phyloP scores from a whole-genome alignment of 2,113 vertebrate species.

The Columba livia region DNA sequence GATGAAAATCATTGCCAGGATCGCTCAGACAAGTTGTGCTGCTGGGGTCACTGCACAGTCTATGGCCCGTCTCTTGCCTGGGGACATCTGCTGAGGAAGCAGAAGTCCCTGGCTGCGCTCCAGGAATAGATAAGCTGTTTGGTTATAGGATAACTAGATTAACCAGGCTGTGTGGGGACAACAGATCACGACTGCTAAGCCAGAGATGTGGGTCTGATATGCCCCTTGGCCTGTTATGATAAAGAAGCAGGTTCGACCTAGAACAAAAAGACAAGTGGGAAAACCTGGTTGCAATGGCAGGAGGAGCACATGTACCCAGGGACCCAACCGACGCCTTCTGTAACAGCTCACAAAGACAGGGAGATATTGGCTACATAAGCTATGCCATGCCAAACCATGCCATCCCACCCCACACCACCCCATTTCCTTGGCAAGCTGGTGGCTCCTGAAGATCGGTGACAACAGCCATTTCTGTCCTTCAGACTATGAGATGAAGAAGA shows the following conservation, averaged over 20 bases:
- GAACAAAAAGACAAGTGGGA: not conserved
- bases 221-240: not conserved
- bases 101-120: slow-evolving; percentile 9
- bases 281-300: not conserved
- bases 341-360: not conserved
- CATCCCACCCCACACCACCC: not conserved
- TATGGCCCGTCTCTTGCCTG: not conserved
- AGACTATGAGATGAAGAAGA: not conserved
- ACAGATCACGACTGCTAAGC: not conserved
- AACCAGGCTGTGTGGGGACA: slow-evolving; percentile 35
- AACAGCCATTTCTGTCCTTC: not conserved
- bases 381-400: not conserved
- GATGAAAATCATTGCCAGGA: not conserved
- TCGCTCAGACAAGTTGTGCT: not conserved
- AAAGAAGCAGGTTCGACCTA: not conserved
- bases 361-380: not conserved
- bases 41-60: slow-evolving; percentile 34
- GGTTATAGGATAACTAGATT: slow-evolving; percentile 58
- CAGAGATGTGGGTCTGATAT: not conserved
- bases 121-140: slow-evolving; percentile 41
- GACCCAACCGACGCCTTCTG: fast-evolving
- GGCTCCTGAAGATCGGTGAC: not conserved
- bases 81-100: slow-evolving; percentile 39
- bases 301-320: not conserved
- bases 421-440: not conserved